Evolutionary conservation across 2,888 invertebrate species (phyloP).

Genomic region (Drosophila koepferae): DNA sequence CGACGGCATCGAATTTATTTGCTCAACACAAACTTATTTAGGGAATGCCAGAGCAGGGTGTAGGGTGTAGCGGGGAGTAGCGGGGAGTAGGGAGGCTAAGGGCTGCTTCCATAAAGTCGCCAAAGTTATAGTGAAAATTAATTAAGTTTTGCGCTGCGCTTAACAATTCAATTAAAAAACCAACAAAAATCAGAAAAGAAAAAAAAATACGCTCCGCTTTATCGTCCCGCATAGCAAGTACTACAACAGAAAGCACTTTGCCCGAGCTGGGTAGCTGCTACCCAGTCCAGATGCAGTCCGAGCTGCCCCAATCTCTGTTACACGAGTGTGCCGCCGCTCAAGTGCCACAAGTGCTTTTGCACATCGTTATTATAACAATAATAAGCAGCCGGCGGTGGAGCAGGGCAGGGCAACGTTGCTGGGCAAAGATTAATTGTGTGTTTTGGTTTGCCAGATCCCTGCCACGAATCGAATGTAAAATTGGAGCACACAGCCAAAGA

Average conservation of each 20-base stretch:
- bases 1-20: constrained; percentile 71
- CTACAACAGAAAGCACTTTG: constrained; percentile 77
- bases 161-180: constrained; percentile 79
- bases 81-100: background rate
- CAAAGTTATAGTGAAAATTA: constrained; percentile 77
- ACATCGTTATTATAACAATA: constrained; percentile 84
- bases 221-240: constrained; percentile 55
- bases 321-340: constrained; percentile 65
- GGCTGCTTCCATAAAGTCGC: constrained; percentile 67
- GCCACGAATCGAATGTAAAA: constrained; percentile 57
- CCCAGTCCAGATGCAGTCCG: constrained; percentile 25
- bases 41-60: background rate
- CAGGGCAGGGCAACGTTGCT: constrained; percentile 35
- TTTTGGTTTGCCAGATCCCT: constrained; percentile 62
- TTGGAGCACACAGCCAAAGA: constrained; percentile 62
- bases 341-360: constrained; percentile 84
- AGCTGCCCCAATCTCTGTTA: constrained; percentile 35
- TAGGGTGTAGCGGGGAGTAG: background rate
- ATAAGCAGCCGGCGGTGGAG: constrained; percentile 68
- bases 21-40: constrained; percentile 45
- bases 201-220: constrained; percentile 54
- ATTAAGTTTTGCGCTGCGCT: constrained; percentile 80
- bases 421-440: constrained; percentile 82
- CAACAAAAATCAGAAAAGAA: background rate
- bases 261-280: constrained; percentile 1